Conservation (phyloP, 2,797 vertebrate species). For the Carapus acus region DNA sequence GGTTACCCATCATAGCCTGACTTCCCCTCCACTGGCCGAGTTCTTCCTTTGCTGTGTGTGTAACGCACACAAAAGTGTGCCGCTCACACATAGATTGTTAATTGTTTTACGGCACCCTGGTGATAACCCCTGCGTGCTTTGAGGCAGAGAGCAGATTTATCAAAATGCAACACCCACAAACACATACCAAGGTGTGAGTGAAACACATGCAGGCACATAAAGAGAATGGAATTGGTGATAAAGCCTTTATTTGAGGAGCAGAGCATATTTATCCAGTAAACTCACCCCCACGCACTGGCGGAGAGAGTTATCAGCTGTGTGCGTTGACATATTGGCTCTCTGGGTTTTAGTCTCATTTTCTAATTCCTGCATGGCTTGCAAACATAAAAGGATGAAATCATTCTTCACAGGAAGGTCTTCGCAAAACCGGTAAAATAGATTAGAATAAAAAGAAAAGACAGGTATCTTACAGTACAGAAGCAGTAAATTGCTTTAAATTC, state of each 20-base stretch:
- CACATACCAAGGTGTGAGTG: not conserved
- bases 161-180: conserved; percentile 14
- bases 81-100: conserved; percentile 39
- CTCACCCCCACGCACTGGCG: conserved; percentile 16
- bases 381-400: too few species aligned
- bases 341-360: conserved; percentile 65
- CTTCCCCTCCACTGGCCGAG: conserved; percentile 20
- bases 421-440: too few species aligned
- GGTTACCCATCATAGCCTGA: conserved; percentile 44
- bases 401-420: too few species aligned
- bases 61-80: not conserved
- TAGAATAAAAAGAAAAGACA: too few species aligned
- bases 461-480: too few species aligned
- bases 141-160: conserved; percentile 32
- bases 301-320: conserved; percentile 41
- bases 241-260: conserved; percentile 23
- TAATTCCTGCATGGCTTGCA: too few species aligned
- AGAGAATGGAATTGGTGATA: conserved; percentile 5
- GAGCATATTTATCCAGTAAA: conserved; percentile 38
- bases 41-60: conserved; percentile 15
- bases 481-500: too few species aligned
- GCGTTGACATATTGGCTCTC: conserved; percentile 35
- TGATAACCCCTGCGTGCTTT: conserved; percentile 36
- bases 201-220: not conserved
- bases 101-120: conserved; percentile 36